Base-by-base conservation (phyloP, 2,888 invertebrate genomes). In the Drosophila longiperda region DNA sequence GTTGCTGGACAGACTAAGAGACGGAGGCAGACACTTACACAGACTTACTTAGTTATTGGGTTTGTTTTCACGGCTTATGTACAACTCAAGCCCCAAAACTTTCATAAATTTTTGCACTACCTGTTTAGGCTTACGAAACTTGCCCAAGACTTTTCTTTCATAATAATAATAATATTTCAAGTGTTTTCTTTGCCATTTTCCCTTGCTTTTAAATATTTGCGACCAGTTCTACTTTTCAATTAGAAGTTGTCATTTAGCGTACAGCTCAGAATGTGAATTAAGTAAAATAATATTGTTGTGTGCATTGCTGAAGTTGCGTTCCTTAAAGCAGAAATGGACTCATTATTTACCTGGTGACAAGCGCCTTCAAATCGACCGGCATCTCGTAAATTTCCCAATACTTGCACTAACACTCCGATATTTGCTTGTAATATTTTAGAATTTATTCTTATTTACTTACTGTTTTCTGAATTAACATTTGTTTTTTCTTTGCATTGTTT, bases 21-120 rank as follows among this genome's bases (percentile, higher is more conserved):
- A 32, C 59, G 62, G 11, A 34, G 26, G 53, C 49, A 64, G 17
- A 29, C 11, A 49, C 40, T 11, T 26, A 45, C n/a, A 29, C 26
- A 34, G 5, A 49, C 40, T 33, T 61, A 45, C 34, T 26, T 55
- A 54, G 50, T 62, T 78, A 82, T 86, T 83, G 80, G 78, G 83
- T 76, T 86, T 76, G 76, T 73, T 89, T 89, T 79, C 74, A 79
- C 73, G 82, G 89, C 87, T 90, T 90, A 90, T 87, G 81, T 75
- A 74, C 79, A 80, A 81, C 83, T 73, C 69, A 87, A 75, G 70
- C 66, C 57, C 49, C 73, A 73, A 83, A 88, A 85, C 68, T 89
- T 88, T 78, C 74, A 73, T 79, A 75, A 69, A 69, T 81, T 66
- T 55, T 53, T 63, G 38, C 52, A 60, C 59, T 64, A 54, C 45